Base-by-base conservation (phyloP, 2,888 invertebrate species). In the Sesia bembeciformis region DNA sequence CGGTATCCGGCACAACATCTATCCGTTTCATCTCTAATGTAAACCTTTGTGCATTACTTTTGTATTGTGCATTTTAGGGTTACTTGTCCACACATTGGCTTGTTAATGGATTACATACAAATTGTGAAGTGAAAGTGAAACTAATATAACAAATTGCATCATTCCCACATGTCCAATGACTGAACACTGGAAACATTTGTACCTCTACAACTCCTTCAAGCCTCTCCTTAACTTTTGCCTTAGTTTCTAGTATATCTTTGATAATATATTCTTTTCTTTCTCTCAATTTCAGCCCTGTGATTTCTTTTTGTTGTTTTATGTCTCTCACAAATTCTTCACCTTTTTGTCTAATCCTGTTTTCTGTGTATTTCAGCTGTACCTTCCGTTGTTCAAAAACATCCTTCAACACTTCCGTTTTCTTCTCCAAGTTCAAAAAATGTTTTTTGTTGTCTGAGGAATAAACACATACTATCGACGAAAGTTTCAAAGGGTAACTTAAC, bases 151-250 rank as follows among this genome's bases (percentile, higher is more conserved):
- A 23, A 23, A 23, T 23, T 23, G 23, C 23, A 23, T 23, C 23
- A 23, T 23, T 23, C 2, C 23, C 23, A 23, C 23, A 23, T 23
- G 23, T 23, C 23, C 23, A 23, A 1, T 23, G 23, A 23, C 23
- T 23, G 23, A 23, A 23, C 23, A 23, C 23, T 23, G 23, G 40
- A 39, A 52, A 46, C 5, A 4, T 55, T 39, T 57, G 0, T 76
- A 92, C 94, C 83, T 94, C 95, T 59, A 95, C 93, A 62, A 94
- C 93, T 76, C 92, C 93, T 72, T 94, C 94, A 63, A 96, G 91
- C 72, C 91, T 93, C 65, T 93, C 93, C 70, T 92, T 93, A 7
- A 94, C 92, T 76, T 93, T 94, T 46, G 92, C 90, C 68, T 92
- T 93, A 0, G 93, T 94, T 72, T 93, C 93, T 62, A 92, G 91